Evolutionary conservation across 2,888 invertebrate genomes (phyloP), one percentile per base, ranked within the genome.

Genomic region (Argynnis bischoffii): DNA sequence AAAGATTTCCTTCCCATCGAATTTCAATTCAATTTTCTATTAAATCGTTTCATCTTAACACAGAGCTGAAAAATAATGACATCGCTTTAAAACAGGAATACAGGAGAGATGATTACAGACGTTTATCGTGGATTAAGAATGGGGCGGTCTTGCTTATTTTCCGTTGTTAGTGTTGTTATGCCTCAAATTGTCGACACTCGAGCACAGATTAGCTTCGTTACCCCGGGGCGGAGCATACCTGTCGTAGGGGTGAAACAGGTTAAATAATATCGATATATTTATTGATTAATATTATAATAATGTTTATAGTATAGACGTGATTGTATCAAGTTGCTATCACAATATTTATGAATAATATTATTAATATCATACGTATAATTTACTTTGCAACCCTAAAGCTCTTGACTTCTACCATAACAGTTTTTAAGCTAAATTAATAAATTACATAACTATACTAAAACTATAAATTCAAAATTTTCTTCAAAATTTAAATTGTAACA

Each of bases 121-220:
- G 65, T 68, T 70, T 86, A 83, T 73, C 74, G 78, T 77, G 82
- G 79, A 84, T 89, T 87, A 86, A 86, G 82, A 83, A 82, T 80
- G 81, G 76, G 78, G 35, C 77, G 79, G 84, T 79, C 84, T 82
- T 85, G 88, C 87, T 91, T 92, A 91, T 92, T 92, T 91, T 89
- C 87, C 87, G 91, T 92, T 92, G 92, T 92, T 92, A 82, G 86
- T 87, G 91, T 92, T 92, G 92, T 92, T 92, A 81, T 86, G 85
- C 83, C 84, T 88, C 90, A 90, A 92, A 92, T 92, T 92, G 92
- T 92, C 91, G 92, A 90, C 92, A 92, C 91, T 92, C 85, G 90
- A 92, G 89, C 80, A 86, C 91, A 90, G 92, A 92, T 92, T 92
- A 91, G 91, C 92, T 92, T 92, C 92, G 92, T 92, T 92, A 92